Evolutionary conservation across 2,797 vertebrate genomes (phyloP).

Genomic region (Chelmon rostratus): DNA sequence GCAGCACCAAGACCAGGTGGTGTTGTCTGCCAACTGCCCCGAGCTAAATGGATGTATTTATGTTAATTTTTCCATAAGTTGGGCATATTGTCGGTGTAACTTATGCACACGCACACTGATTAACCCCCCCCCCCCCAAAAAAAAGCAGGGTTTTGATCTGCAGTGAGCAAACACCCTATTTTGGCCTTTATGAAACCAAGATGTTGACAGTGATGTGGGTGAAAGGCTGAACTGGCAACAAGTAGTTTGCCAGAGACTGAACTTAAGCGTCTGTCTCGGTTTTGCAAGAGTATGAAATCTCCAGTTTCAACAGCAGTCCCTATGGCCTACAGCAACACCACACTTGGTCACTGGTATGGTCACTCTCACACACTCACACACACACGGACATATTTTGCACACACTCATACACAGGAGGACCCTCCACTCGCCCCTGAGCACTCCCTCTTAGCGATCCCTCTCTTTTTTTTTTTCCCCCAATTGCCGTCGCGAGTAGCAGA

Average conservation of each 20-base stretch:
- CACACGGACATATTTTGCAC: constrained; percentile 18
- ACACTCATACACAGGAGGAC: constrained; percentile 37
- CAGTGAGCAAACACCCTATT: constrained; percentile 6
- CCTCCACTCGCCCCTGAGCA: constrained; percentile 19
- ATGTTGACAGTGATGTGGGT: constrained; percentile 50
- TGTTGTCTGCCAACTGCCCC: constrained; percentile 39
- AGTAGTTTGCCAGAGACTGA: constrained; percentile 36
- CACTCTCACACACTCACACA: constrained; percentile 14
- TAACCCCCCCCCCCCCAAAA: not conserved
- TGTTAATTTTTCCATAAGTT: constrained; percentile 3
- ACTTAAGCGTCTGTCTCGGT: constrained; percentile 54
- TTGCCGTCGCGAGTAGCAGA: constrained; percentile 72
- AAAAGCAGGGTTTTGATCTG: constrained; percentile 1
- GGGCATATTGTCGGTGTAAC: not conserved
- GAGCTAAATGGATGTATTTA: constrained; percentile 40
- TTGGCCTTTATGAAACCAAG: constrained; percentile 33
- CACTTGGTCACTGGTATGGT: constrained; percentile 50
- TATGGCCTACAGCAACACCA: constrained; percentile 50
- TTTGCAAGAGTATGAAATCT: constrained; percentile 77
- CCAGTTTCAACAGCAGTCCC: constrained; percentile 72
- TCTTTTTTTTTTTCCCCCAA: constrained; percentile 48
- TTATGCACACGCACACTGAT: not conserved
- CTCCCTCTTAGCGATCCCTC: constrained; percentile 56
- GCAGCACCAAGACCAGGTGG: constrained; percentile 12
- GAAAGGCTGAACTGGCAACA: constrained; percentile 49